Evolutionary conservation across 2,113 vertebrate genomes (phyloP).

Genomic region (Ictalurus furcatus): DNA sequence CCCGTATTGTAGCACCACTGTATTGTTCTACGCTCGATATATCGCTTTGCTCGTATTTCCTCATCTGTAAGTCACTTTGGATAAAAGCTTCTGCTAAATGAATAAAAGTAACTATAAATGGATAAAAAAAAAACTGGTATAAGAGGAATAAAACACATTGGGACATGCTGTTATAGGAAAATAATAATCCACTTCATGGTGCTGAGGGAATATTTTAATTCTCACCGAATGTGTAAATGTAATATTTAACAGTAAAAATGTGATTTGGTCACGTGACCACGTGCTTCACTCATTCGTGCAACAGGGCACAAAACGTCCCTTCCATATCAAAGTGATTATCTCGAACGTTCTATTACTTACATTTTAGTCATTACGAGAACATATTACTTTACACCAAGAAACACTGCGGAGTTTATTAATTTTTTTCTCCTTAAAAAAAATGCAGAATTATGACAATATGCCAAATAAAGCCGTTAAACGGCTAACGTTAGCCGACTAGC

Average conservation of each 20-base stretch:
- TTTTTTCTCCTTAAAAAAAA: no score
- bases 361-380: neutral
- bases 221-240: neutral
- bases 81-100: no score
- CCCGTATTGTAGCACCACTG: no score
- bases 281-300: neutral
- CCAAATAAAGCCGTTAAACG: neutral
- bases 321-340: neutral
- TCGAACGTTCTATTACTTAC: neutral
- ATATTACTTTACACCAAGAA: neutral
- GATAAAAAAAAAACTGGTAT: neutral
- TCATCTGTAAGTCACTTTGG: no score
- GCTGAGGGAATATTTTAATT: neutral
- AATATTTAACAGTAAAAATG: neutral
- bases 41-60: no score
- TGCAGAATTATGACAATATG: no score
- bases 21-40: no score
- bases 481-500: slow-evolving; percentile 12
- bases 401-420: neutral
- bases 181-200: neutral
- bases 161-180: neutral
- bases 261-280: neutral
- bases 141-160: neutral
- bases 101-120: neutral
- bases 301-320: neutral